A percentile compares a stretch with the other conserved stretches of the same genome.
These are phyloP conservation scores for Tetraodon nigroviridis DNA, from an alignment of 2,113 vertebrate genomes.

Conservation along the genomic window DNA sequence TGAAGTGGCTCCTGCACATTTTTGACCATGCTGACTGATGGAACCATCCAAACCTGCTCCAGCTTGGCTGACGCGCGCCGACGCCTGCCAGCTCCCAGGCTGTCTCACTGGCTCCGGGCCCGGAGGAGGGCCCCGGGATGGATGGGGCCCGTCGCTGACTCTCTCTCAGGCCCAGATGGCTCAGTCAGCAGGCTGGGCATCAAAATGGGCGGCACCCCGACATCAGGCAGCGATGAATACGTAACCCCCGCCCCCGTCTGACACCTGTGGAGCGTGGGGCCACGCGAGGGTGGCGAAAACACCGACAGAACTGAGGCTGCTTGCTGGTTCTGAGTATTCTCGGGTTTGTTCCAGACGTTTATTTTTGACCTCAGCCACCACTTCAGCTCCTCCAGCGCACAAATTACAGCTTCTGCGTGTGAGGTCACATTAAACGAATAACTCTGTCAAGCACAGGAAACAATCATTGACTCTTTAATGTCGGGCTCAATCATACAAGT, in stretches of 20 bases:
- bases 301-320: too few relatives aligned
- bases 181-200: constrained; percentile 54
- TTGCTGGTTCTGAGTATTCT: too few relatives aligned
- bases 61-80: constrained; percentile 31
- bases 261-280: constrained; percentile 59
- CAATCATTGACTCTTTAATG: too few relatives aligned
- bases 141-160: constrained; percentile 46
- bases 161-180: constrained; percentile 66
- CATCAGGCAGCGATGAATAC: constrained; percentile 50
- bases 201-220: constrained; percentile 55
- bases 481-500: too few relatives aligned
- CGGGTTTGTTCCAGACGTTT: too few relatives aligned
- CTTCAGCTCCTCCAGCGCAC: too few relatives aligned
- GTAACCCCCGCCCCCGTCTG: constrained; percentile 39
- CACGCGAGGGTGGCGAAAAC: constrained; percentile 6
- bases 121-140: constrained; percentile 47
- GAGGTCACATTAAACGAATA: too few relatives aligned
- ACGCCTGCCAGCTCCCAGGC: constrained; percentile 44
- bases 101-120: constrained; percentile 54
- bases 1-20: constrained; percentile 23
- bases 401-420: too few relatives aligned
- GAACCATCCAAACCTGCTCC: constrained; percentile 47
- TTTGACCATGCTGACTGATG: constrained; percentile 38
- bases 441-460: too few relatives aligned
- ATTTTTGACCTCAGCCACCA: too few relatives aligned